Conservation (phyloP, 1,140 invertebrate genomes). For the Aphelenchoides besseyi region DNA sequence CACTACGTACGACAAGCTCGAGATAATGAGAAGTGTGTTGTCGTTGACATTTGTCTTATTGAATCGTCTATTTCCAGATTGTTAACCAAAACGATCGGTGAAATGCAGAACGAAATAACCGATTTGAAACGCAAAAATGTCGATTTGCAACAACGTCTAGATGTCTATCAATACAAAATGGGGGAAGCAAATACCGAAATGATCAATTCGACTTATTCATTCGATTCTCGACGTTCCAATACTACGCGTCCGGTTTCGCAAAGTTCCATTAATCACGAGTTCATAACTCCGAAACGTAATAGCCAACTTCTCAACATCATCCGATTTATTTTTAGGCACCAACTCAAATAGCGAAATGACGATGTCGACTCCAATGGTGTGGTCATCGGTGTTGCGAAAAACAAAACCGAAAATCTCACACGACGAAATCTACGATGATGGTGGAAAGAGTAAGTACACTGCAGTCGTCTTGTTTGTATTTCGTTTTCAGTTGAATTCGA, state of each 20-base stretch:
- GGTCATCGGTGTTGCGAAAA: neutral
- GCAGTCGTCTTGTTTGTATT: neutral
- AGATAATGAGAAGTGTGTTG: slow-evolving; percentile 2
- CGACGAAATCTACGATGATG: slow-evolving; percentile 1
- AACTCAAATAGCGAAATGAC: slow-evolving; percentile 10
- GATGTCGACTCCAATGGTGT: neutral
- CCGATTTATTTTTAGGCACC: neutral
- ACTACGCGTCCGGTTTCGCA: neutral
- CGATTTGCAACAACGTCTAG: slow-evolving; percentile 7
- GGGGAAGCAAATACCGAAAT: slow-evolving; percentile 3
- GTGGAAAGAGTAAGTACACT: slow-evolving; percentile 2
- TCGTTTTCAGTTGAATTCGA: neutral
- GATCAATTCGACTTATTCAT: neutral
- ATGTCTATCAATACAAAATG: slow-evolving; percentile 3
- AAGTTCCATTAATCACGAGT: neutral
- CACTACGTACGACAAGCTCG: neutral
- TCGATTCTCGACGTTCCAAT: neutral
- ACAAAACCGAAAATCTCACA: slow-evolving; percentile 5
- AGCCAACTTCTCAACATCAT: neutral
- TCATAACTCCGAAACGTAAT: neutral
- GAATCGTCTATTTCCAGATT: neutral
- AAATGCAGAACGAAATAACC: neutral
- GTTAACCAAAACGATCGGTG: neutral
- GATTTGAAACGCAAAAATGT: slow-evolving; percentile 1
- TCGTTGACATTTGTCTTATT: neutral